Conservation (phyloP, 53 echinoderm and acorn worm species). For the Stichopus horrens region DNA sequence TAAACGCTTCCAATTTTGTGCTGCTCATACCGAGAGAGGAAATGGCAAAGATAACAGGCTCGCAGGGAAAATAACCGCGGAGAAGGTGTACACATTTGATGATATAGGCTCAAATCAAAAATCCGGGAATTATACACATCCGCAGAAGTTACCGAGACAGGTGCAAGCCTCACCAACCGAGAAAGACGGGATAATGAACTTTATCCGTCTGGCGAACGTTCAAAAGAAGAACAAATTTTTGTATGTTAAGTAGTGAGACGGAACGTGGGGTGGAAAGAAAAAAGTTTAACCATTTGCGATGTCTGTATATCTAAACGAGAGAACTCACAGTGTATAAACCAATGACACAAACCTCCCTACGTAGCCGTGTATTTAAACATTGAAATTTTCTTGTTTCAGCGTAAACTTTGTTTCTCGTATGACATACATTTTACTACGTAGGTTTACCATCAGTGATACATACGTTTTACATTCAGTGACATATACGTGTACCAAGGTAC, state of each 20-base stretch:
- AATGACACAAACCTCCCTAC: too few relatives aligned
- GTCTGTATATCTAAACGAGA: too few relatives aligned
- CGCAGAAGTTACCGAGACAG: conserved; percentile 12
- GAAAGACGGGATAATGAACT: conserved; percentile 6
- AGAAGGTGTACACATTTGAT: conserved; percentile 32
- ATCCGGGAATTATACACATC: conserved; percentile 8
- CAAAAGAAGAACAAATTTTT: background rate
- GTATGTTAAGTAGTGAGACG: background rate
- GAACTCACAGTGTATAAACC: too few relatives aligned
- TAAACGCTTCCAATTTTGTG: conserved; percentile 39
- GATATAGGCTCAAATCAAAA: conserved; percentile 26
- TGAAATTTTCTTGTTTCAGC: too few relatives aligned
- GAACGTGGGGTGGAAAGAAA: too few relatives aligned
- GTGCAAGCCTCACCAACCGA: conserved; percentile 1
- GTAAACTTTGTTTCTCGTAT: too few relatives aligned
- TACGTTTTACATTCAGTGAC: too few relatives aligned
- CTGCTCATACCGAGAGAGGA: conserved; percentile 28
- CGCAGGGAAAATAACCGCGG: conserved; percentile 25
- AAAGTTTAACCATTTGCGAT: too few relatives aligned
- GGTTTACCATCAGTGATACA: too few relatives aligned
- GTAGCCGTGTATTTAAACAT: too few relatives aligned
- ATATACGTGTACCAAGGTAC: too few relatives aligned
- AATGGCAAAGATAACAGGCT: conserved; percentile 41
- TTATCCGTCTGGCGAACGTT: background rate
- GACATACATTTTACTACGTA: too few relatives aligned